phyloP scores from a whole-genome alignment of 2,113 vertebrate genomes.

The Brachypteracias leptosomus region DNA sequence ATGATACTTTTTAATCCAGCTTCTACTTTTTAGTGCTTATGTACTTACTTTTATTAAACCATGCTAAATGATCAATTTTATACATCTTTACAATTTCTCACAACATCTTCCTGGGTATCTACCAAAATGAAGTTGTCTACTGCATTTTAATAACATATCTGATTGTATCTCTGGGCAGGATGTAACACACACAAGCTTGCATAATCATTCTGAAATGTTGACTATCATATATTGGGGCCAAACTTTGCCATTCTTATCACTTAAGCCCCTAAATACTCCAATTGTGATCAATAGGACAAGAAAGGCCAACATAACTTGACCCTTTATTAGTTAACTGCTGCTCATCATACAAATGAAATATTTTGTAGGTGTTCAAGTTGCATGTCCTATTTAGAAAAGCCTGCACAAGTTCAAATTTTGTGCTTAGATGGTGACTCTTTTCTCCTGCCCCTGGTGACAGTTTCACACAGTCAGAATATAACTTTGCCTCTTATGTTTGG shows the following conservation, averaged over 20 bases:
- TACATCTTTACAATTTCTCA: neutral
- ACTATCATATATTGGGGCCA: neutral
- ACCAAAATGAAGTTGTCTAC: neutral
- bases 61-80: neutral
- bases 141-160: neutral
- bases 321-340: neutral
- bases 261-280: neutral
- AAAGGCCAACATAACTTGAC: neutral
- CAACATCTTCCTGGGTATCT: neutral
- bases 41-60: neutral
- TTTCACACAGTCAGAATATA: neutral
- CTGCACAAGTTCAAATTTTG: neutral
- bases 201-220: neutral
- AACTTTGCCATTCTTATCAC: neutral
- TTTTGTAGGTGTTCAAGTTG: neutral
- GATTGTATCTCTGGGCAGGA: neutral
- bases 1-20: neutral
- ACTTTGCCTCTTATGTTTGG: neutral
- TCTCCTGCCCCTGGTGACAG: neutral
- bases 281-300: neutral
- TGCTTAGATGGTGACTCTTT: neutral
- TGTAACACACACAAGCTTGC: fast-evolving
- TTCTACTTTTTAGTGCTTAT: neutral
- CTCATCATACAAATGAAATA: fast-evolving
- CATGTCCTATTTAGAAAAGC: neutral